Base-by-base conservation (phyloP, 2,888 invertebrate genomes). In the Antheraea assamensis region DNA sequence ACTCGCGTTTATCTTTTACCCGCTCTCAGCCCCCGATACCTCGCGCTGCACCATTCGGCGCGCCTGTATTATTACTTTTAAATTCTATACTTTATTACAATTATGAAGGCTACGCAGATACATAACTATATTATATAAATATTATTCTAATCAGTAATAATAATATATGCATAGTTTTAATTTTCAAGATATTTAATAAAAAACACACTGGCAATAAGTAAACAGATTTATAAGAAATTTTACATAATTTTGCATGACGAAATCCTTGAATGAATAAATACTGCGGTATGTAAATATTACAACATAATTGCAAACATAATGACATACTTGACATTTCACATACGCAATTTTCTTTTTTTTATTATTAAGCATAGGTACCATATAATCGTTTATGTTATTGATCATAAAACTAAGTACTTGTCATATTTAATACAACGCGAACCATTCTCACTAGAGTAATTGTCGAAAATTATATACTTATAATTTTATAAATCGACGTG, bases 401-500 rank as follows among this genome's bases (percentile, higher is more conserved):
- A 66, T 66, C 66, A 19, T 66, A 66, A 66, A 31, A 66, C 7
- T 31, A 31, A 31, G 21, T 31, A 30, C 7, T 66, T 66, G 7
- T 66, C 19, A 66, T 17, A 30, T 31, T 24, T 58, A 58, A 30
- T 79, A 78, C 76, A 76, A 81, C 81, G 73, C 76, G 77, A 80
- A 78, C 74, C 77, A 76, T 77, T 77, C 78, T 77, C 75, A 80
- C 72, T 75, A 71, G 72, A 70, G 42, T 30, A 73, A 72, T 73
- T 82, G 80, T 82, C 77, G 81, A 80, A 84, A 83, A 75, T 78
- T 78, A 74, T 75, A 76, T 80, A 82, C 79, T 81, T 79, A 81
- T 81, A 79, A 81, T 82, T 83, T 81, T 77, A 74, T 78, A 81
- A 83, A 81, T 79, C 84, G 88, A 90, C 82, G 85, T 81, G 85